Evolutionary conservation across 1,140 invertebrate species (phyloP).

Genomic region (Elysia chlorotica): DNA sequence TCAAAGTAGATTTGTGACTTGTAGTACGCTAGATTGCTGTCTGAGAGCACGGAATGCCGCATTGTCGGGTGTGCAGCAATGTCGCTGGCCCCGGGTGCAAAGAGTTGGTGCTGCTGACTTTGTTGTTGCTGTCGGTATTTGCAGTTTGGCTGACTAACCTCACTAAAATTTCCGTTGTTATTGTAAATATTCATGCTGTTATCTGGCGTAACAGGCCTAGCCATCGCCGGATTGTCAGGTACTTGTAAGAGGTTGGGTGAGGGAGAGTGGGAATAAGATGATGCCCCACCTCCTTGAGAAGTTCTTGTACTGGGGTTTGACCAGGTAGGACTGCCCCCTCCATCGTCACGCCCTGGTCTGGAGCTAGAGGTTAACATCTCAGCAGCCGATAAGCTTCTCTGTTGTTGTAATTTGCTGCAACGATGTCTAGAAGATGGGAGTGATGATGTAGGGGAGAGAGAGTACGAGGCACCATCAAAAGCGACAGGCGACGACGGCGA

Average conservation of each 20-base stretch:
- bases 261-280: not conserved
- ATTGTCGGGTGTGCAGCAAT: too few relatives aligned
- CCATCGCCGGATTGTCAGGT: not conserved
- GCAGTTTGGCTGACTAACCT: not conserved
- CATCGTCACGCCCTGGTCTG: too few relatives aligned
- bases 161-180: too few relatives aligned
- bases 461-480: too few relatives aligned
- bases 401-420: too few relatives aligned
- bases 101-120: too few relatives aligned
- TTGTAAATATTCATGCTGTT: too few relatives aligned
- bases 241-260: slow-evolving; percentile 8
- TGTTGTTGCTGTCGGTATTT: not conserved
- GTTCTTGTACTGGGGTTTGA: slow-evolving; percentile 9
- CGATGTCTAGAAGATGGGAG: too few relatives aligned
- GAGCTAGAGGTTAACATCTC: not conserved
- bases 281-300: slow-evolving; percentile 6
- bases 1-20: too few relatives aligned
- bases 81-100: too few relatives aligned
- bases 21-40: slow-evolving; percentile 15
- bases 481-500: too few relatives aligned
- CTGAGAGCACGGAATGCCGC: slow-evolving; percentile 8
- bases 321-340: not conserved
- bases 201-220: not conserved
- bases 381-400: slow-evolving; percentile 13
- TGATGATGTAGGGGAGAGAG: too few relatives aligned